These are phyloP conservation scores for Apis dorsata DNA, from an alignment of 1,140 invertebrate genomes.

Conservation along the genomic window DNA sequence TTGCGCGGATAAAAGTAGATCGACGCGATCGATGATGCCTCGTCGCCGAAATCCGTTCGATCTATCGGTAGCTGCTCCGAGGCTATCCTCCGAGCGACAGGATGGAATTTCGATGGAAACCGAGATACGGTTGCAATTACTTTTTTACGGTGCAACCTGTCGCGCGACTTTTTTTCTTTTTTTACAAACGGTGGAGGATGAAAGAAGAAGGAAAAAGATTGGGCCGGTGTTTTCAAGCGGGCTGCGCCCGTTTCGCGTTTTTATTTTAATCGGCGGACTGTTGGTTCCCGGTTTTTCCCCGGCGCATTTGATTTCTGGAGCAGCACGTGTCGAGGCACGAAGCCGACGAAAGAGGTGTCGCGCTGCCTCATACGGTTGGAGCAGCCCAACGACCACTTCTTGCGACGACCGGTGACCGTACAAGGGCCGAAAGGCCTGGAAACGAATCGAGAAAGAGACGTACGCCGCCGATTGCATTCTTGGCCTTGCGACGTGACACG, in stretches of 20 bases:
- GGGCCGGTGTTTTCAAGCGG: slow-evolving; percentile 23
- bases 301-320: slow-evolving; percentile 58
- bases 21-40: slow-evolving; percentile 11
- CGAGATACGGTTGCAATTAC: slow-evolving; percentile 42
- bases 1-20: slow-evolving; percentile 32
- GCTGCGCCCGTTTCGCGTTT: slow-evolving; percentile 24
- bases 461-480: slow-evolving; percentile 51
- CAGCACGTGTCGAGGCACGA: slow-evolving; percentile 51
- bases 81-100: not conserved
- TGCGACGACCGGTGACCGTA: slow-evolving; percentile 32
- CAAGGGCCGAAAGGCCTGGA: slow-evolving; percentile 51
- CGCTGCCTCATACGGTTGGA: slow-evolving; percentile 57
- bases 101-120: slow-evolving; percentile 24
- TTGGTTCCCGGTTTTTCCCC: slow-evolving; percentile 24
- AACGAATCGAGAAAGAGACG: slow-evolving; percentile 57
- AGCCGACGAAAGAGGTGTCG: slow-evolving; percentile 55
- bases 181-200: not conserved
- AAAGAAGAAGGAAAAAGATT: not conserved
- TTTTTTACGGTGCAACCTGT: slow-evolving; percentile 13
- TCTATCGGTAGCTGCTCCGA: not conserved
- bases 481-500: slow-evolving; percentile 45
- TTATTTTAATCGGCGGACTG: slow-evolving; percentile 44
- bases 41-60: slow-evolving; percentile 28
- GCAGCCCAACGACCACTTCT: slow-evolving; percentile 50
- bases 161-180: slow-evolving; percentile 16